A percentile compares a stretch with the other conserved stretches of the same genome.
These are phyloP conservation scores for Epiblema foenella DNA, from an alignment of 2,888 invertebrate genomes.

Conservation along the genomic window DNA sequence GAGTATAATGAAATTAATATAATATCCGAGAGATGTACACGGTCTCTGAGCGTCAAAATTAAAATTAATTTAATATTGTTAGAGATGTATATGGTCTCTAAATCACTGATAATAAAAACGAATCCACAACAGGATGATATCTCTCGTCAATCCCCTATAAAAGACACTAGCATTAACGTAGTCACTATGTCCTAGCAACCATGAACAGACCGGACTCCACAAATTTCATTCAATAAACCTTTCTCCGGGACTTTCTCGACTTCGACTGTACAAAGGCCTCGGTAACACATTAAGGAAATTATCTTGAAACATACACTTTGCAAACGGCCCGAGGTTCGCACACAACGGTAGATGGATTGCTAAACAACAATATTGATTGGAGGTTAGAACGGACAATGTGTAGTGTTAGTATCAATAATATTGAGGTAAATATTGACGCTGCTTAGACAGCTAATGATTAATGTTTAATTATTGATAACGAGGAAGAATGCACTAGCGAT, in stretches of 20 bases:
- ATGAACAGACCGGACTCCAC: no score
- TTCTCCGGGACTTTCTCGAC: not conserved
- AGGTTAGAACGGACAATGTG: slow-evolving; percentile 16
- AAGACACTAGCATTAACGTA: no score
- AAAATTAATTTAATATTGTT: no score
- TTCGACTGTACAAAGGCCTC: slow-evolving; percentile 9
- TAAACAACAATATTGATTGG: slow-evolving; percentile 18
- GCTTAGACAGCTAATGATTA: not conserved
- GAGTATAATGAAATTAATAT: no score
- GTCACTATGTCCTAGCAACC: no score
- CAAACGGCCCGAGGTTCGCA: slow-evolving; percentile 29
- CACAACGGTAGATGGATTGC: slow-evolving; percentile 29
- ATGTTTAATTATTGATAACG: slow-evolving; percentile 1
- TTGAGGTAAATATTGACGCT: slow-evolving; percentile 9
- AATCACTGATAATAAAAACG: no score
- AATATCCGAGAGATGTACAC: no score
- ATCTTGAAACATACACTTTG: slow-evolving; percentile 24
- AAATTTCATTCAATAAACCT: no score
- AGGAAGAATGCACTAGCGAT: not conserved
- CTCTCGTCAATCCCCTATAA: no score
- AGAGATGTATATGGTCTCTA: no score
- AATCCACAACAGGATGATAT: no score
- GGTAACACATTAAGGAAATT: slow-evolving; percentile 39
- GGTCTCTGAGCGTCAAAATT: no score
- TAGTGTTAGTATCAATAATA: slow-evolving; percentile 13